Evolutionary conservation across 92 coral and sea anemone genomes (phyloP).

Genomic region (Bergia sp.): DNA sequence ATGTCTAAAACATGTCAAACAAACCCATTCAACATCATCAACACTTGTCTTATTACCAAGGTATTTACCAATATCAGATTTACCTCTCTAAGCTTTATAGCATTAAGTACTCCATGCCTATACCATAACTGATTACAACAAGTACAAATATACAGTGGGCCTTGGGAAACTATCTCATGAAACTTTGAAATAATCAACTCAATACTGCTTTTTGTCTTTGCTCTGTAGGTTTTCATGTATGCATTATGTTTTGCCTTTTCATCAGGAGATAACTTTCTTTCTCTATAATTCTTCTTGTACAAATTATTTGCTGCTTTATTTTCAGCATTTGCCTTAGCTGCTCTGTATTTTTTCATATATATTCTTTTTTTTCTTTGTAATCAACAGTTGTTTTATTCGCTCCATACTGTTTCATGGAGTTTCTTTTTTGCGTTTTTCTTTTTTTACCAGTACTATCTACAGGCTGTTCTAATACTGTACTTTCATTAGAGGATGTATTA

Average conservation of each 20-base stretch:
- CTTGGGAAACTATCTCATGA: slow-evolving; percentile 61
- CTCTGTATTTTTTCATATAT: slow-evolving; percentile 35
- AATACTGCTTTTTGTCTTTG: slow-evolving; percentile 39
- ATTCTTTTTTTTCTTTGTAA: slow-evolving; percentile 1
- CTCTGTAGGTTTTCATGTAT: slow-evolving; percentile 6
- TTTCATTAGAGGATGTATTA: slow-evolving; percentile 6
- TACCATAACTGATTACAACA: slow-evolving; percentile 80
- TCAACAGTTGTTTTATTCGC: slow-evolving; percentile 7
- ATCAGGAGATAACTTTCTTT: slow-evolving; percentile 1
- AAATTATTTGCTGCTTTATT: slow-evolving; percentile 23
- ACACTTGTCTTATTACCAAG: slow-evolving; percentile 36
- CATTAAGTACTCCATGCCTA: slow-evolving; percentile 50
- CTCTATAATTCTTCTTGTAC: slow-evolving; percentile 28
- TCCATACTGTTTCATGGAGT: too few species aligned
- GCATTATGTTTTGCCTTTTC: not conserved
- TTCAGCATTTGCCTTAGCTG: slow-evolving; percentile 38
- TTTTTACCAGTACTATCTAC: too few species aligned
- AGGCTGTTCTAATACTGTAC: too few species aligned
- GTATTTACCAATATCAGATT: slow-evolving; percentile 43
- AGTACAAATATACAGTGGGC: slow-evolving; percentile 69
- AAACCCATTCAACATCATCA: slow-evolving; percentile 51
- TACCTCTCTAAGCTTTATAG: slow-evolving; percentile 45
- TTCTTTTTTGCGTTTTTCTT: too few species aligned
- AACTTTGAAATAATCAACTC: slow-evolving; percentile 50
- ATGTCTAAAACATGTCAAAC: slow-evolving; percentile 27